Base-by-base conservation (phyloP, 92 coral and sea anemone species). In the Montipora capitata region DNA sequence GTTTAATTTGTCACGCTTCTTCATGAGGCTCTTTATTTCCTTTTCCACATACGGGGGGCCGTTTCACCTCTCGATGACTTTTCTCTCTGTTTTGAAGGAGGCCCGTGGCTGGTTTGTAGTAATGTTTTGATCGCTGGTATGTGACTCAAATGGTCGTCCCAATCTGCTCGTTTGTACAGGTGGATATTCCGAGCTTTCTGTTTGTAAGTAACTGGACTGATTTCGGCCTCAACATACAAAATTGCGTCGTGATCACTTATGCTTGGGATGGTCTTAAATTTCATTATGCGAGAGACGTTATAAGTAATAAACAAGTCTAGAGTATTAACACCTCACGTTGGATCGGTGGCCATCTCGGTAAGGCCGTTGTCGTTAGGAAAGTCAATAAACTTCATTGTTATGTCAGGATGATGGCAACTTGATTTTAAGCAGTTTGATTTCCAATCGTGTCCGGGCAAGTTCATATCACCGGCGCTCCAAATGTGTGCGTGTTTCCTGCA, bases 201-300 rank as follows among this genome's bases (percentile, higher is more conserved):
- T 40, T 61, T 78, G 59, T 39, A 51, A 16, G 68, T 69, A 10
- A 85, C 58, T 10, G 93, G 89, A 48, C 83, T 75, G 27, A 83
- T 89, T 75, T 83, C 85, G 39, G 85, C 89, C 54, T 89, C 89
- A 66, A 76, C 81, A 43, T 84, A 91, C 3, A 88, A 91, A 70
- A 86, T 91, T 40, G 75, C 94, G 43, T 91, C 91, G 18, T 88
- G 91, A 38, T 88, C 91, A 38, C 91, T 80, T 15, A 80, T 77
- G n/a, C 91, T 74, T 68, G 91, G 85, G 67, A 68, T 78, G 58
- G 39, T 68, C 61, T 87, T 87, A 27, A 87, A 45, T 35, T 68
- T 78, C 17, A 35, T 76, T 38, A 87, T 54, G 59, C 83, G 91
- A 10, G 91, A 87, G 18, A 78, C 85, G 59, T 87, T 78, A 40